Evolutionary conservation across 1,140 invertebrate genomes (phyloP).

Genomic region (Maniola jurtina): DNA sequence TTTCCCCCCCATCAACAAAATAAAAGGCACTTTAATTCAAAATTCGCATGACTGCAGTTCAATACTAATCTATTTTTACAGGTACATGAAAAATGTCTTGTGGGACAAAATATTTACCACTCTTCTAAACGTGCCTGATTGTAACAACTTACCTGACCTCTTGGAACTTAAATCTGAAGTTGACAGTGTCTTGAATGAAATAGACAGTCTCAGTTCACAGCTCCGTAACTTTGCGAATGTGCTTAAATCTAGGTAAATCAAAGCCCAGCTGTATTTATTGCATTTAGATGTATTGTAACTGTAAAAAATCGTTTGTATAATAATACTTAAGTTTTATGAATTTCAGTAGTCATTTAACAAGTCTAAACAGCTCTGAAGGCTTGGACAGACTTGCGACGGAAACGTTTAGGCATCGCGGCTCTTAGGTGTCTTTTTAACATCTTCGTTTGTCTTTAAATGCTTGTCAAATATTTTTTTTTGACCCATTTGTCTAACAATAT

Average conservation of each 20-base stretch:
- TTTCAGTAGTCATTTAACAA: slow-evolving; percentile 32
- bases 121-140: slow-evolving; percentile 85
- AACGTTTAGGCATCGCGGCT: too few species aligned
- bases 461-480: too few species aligned
- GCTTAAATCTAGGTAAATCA: slow-evolving; percentile 76
- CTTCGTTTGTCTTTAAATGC: too few species aligned
- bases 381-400: too few species aligned
- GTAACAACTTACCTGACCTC: slow-evolving; percentile 83
- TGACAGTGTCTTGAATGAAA: slow-evolving; percentile 79
- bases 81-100: slow-evolving; percentile 82
- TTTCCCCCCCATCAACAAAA: too few species aligned
- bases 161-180: slow-evolving; percentile 81
- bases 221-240: slow-evolving; percentile 76
- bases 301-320: slow-evolving; percentile 52
- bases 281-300: slow-evolving; percentile 69
- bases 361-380: slow-evolving; percentile 28
- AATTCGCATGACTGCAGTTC: neutral
- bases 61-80: slow-evolving; percentile 46
- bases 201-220: slow-evolving; percentile 69
- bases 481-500: too few species aligned
- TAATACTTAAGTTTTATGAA: slow-evolving; percentile 46
- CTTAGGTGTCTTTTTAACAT: too few species aligned
- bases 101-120: slow-evolving; percentile 85
- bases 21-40: too few species aligned
- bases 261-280: slow-evolving; percentile 69